A percentile compares a stretch with the other conserved stretches of the same genome.
These are phyloP conservation scores for Ondatra zibethicus DNA, from an alignment of 2,113 vertebrate species.

Conservation along the genomic window DNA sequence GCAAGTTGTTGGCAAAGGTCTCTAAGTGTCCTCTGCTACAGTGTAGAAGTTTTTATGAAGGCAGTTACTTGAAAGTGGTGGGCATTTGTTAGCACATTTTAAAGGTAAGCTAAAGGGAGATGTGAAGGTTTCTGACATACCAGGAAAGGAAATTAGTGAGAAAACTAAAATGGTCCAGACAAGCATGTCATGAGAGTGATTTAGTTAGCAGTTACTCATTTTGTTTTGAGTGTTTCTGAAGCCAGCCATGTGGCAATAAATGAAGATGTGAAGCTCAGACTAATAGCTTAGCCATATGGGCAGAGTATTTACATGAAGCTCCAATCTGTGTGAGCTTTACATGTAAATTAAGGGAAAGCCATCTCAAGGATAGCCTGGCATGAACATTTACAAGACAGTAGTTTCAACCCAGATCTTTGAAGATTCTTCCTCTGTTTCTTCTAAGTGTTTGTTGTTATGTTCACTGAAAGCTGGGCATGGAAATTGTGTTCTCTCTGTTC, in stretches of 20 bases:
- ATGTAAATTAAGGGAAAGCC: background rate
- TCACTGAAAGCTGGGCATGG: slow-evolving; percentile 8
- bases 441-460: background rate
- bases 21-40: background rate
- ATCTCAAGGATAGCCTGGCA: background rate
- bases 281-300: background rate
- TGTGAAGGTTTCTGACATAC: background rate
- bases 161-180: background rate
- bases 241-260: background rate
- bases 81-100: slow-evolving; percentile 13
- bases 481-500: slow-evolving; percentile 50
- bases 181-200: background rate
- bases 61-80: background rate
- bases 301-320: background rate
- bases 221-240: background rate
- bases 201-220: background rate
- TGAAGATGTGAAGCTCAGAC: background rate
- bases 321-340: background rate
- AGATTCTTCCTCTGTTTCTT: background rate
- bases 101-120: slow-evolving; percentile 4
- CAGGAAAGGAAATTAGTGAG: background rate
- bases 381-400: background rate
- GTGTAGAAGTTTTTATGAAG: background rate
- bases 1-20: background rate
- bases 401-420: background rate